Base-by-base conservation (phyloP, 2,113 vertebrate species). In the Gallinago jamesoni region DNA sequence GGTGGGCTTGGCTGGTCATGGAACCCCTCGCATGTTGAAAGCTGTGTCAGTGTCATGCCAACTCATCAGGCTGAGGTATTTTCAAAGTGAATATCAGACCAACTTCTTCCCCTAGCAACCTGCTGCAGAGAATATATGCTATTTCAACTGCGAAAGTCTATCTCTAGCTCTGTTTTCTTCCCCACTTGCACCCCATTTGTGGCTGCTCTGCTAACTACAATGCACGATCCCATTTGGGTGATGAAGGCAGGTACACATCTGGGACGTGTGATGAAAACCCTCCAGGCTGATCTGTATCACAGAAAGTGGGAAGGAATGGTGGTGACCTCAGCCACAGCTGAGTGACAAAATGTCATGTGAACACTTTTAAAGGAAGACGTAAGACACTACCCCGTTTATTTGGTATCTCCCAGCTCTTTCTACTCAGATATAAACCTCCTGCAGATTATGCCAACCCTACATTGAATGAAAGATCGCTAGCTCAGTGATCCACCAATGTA, bases 21-120 rank as follows among this genome's bases (percentile, higher is more conserved):
- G 18, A 56, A 37, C 45, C n/a, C 1, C 41, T 84, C 13, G 0
- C 1, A 0, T 27, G 24, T 75, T 87, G 68, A 84, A 37, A 55
- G n/a, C 37, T 30, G 2, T 59, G 24, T 41, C 37, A 53, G 57
- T 14, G 23, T 68, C 53, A 50, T 8, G 25, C 19, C 75, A 79
- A 3, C 37, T 41, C 80, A 70, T 13, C 47, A 81, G 55, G 63
- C 13, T 13, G 41, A 64, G 62, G 7, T 57, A 35, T 79, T 84
- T 75, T 75, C n/a, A 53, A 53, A 48, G 20, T 28, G 50, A 45
- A 64, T 66, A 2, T 67, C 45, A 67, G 56, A 83, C 80, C 1
- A 2, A 41, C 64, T 21, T 16, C 9, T 69, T 62, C n/a, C 63
- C 53, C 66, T 6, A 48, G 83, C 72, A 90, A 73, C 28, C 24